Evolutionary conservation across 2,888 invertebrate genomes (phyloP).

Genomic region (Lampropteryx suffumata): DNA sequence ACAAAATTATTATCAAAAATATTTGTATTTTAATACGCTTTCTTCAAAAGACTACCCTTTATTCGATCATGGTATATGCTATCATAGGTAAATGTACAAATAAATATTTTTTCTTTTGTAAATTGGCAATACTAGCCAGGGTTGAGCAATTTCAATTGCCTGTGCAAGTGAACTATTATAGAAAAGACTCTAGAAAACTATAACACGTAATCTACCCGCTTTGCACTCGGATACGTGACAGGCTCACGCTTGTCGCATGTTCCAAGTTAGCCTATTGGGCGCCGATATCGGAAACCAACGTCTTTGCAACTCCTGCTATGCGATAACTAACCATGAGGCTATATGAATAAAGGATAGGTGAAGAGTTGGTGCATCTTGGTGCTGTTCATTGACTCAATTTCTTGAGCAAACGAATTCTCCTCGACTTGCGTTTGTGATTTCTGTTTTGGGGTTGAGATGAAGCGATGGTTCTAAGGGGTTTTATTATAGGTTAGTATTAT

Average conservation of each 20-base stretch:
- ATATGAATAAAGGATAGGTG: neutral
- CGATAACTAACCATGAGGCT: no score
- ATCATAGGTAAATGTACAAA: no score
- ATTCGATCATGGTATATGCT: no score
- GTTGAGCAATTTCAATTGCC: no score
- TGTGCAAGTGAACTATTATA: no score
- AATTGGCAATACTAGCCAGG: no score
- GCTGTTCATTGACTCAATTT: constrained; percentile 52
- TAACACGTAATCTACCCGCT: constrained; percentile 42
- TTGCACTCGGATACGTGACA: constrained; percentile 45
- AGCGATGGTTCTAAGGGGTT: constrained; percentile 32
- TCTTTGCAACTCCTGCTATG: neutral
- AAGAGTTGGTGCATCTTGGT: constrained; percentile 27
- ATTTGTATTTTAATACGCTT: no score
- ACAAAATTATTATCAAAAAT: no score
- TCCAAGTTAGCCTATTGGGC: constrained; percentile 47
- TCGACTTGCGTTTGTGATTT: constrained; percentile 43
- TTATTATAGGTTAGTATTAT: no score
- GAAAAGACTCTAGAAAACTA: constrained; percentile 1
- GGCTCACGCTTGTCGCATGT: constrained; percentile 35
- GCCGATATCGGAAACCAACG: constrained; percentile 35
- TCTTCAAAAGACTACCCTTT: no score
- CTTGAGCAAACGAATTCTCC: constrained; percentile 51
- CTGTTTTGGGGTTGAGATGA: constrained; percentile 35
- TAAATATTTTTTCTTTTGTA: no score